Conservation (phyloP, 2,797 vertebrate species). For the Macropus fuliginosus region DNA sequence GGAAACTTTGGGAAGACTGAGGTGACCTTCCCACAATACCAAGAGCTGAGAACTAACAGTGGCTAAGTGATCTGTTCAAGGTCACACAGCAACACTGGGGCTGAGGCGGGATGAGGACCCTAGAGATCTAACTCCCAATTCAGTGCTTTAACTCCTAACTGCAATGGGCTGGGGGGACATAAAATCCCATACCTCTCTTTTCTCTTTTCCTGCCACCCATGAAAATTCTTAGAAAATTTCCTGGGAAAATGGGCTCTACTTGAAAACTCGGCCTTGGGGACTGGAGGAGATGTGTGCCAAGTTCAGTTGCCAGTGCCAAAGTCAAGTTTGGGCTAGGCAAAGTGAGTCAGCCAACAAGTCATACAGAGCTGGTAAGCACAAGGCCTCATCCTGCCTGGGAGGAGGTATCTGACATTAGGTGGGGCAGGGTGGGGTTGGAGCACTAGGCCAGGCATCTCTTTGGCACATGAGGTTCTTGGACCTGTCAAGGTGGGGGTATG, state of each 20-base stretch:
- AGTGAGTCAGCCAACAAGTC: slow-evolving; percentile 30
- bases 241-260: not conserved
- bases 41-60: slow-evolving; percentile 45
- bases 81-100: not conserved
- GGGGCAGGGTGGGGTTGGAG: not conserved
- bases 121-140: slow-evolving; percentile 31
- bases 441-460: not conserved
- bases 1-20: not conserved
- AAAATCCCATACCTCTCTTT: not conserved
- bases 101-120: slow-evolving; percentile 7
- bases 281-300: slow-evolving; percentile 21
- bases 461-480: not conserved
- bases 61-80: slow-evolving; percentile 41
- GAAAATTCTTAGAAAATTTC: not conserved
- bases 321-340: slow-evolving; percentile 30
- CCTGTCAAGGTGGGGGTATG: not conserved
- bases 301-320: slow-evolving; percentile 3
- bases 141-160: not conserved
- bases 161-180: not conserved
- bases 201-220: not conserved
- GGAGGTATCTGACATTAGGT: not conserved
- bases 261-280: slow-evolving; percentile 9
- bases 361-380: not conserved
- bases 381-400: not conserved
- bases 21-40: not conserved